phyloP scores from a whole-genome alignment of 2,113 vertebrate genomes.

The Coptodon rendalli region DNA sequence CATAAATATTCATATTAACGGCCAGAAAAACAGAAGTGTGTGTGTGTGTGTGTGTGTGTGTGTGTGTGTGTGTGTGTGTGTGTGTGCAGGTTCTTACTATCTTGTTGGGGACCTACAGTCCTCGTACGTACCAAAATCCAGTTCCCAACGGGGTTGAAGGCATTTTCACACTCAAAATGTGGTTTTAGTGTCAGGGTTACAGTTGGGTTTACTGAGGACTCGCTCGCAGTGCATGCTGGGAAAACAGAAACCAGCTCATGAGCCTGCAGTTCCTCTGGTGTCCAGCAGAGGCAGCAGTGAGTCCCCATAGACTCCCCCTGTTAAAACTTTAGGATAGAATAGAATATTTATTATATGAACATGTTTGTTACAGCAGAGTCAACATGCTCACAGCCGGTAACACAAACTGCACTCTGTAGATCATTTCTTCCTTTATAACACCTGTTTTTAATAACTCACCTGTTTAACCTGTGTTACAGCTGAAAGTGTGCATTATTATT shows the following conservation, averaged over 20 bases:
- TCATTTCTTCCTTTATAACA: neutral
- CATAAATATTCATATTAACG: constrained; percentile 9
- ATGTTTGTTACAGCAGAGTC: neutral
- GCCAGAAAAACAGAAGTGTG: neutral
- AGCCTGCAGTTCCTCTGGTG: neutral
- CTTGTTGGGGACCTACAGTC: neutral
- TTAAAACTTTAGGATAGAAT: neutral
- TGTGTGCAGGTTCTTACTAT: neutral
- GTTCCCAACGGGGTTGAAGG: fast-evolving
- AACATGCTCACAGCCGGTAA: neutral
- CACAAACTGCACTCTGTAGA: neutral
- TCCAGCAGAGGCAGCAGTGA: neutral
- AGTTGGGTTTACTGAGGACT: neutral
- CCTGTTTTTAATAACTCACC: neutral
- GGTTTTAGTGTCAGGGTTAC: neutral
- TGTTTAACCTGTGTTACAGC: neutral
- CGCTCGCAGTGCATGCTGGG: neutral
- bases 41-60: too few relatives aligned
- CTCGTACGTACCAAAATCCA: neutral
- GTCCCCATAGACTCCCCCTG: neutral
- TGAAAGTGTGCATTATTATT: neutral
- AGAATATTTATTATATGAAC: neutral
- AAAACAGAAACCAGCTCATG: neutral
- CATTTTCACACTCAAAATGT: neutral
- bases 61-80: fast-evolving